Conservation (phyloP, 2,113 vertebrate genomes). For the Coryphaenoides rupestris region DNA sequence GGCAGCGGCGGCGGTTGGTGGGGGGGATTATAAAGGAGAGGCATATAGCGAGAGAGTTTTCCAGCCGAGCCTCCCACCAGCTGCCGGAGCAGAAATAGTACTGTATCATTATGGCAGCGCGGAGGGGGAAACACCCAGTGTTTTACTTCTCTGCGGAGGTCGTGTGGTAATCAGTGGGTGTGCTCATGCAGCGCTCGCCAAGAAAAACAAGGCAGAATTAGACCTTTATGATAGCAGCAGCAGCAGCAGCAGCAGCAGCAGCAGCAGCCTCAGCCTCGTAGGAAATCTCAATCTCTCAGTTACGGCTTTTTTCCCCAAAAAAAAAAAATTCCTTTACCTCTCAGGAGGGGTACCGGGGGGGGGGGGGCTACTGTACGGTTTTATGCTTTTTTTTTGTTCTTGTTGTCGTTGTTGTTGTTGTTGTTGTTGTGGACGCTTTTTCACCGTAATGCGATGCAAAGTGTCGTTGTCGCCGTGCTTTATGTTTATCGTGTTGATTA, state of each 20-base stretch:
- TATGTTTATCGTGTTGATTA: constrained; percentile 10
- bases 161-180: constrained; percentile 71
- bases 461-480: no score
- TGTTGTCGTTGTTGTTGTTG: neutral
- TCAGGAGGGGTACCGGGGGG: no score
- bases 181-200: constrained; percentile 59
- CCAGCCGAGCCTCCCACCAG: constrained; percentile 69
- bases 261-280: no score
- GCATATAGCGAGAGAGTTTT: constrained; percentile 66
- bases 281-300: constrained; percentile 25
- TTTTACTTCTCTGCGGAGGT: constrained; percentile 73
- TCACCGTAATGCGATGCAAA: neutral
- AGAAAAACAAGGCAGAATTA: constrained; percentile 71
- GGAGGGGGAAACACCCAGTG: constrained; percentile 74
- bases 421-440: no score
- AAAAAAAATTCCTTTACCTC: no score
- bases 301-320: no score
- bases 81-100: constrained; percentile 76
- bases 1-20: no score
- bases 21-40: constrained; percentile 61
- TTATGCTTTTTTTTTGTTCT: neutral
- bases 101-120: constrained; percentile 72
- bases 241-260: no score
- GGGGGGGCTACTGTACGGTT: neutral
- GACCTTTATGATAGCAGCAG: constrained; percentile 59